These are phyloP conservation scores for Sebastiscus tertius DNA, from an alignment of 2,797 vertebrate species.

Conservation along the genomic window DNA sequence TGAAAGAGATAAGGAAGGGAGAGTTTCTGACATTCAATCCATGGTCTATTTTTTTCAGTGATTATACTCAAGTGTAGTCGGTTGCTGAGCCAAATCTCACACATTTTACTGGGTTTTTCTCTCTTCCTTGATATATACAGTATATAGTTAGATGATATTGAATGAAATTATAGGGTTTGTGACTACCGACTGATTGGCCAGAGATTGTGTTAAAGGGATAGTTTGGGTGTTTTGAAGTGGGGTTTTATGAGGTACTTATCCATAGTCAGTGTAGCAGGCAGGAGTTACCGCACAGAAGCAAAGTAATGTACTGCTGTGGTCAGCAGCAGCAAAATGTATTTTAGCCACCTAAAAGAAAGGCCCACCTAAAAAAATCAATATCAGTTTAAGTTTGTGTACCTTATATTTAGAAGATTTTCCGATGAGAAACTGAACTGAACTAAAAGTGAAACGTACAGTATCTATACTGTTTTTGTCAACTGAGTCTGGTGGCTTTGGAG, in stretches of 20 bases:
- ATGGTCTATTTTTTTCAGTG: constrained; percentile 2
- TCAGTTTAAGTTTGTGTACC: too few species aligned
- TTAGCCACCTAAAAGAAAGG: too few species aligned
- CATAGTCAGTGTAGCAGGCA: background rate
- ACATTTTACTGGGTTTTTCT: background rate
- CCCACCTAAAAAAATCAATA: too few species aligned
- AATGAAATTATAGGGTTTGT: background rate
- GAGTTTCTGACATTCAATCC: constrained; percentile 40
- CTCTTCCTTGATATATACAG: background rate
- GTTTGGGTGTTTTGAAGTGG: background rate
- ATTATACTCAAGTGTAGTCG: constrained; percentile 18
- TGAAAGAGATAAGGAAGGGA: constrained; percentile 41
- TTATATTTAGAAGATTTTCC: too few species aligned
- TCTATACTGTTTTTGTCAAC: background rate
- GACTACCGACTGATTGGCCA: background rate
- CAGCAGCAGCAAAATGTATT: too few species aligned
- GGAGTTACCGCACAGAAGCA: background rate
- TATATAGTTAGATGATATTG: background rate
- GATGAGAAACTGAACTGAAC: too few species aligned
- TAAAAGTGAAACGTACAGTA: too few species aligned
- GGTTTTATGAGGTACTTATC: background rate
- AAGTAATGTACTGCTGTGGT: background rate
- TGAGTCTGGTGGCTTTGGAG: background rate
- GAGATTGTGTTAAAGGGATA: background rate
- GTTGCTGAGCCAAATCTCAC: constrained; percentile 11